These are phyloP conservation scores for Homarus gammarus DNA, from an alignment of 2,888 invertebrate genomes.

Conservation along the genomic window DNA sequence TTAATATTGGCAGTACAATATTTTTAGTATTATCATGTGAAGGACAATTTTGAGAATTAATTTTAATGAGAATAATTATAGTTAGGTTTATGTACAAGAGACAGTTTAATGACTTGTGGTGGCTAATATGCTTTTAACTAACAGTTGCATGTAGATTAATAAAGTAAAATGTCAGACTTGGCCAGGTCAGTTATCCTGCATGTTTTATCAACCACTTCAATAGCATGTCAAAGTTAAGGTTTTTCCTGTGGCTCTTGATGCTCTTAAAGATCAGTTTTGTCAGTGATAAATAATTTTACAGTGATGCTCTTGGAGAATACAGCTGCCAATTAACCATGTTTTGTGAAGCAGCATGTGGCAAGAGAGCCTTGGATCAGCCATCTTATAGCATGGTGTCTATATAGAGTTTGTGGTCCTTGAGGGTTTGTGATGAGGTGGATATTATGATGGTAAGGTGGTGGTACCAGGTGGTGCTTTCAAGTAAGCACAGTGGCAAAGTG, in stretches of 20 bases:
- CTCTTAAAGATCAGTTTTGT: neutral
- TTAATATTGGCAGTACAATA: neutral
- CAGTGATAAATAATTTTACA: neutral
- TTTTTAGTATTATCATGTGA: neutral
- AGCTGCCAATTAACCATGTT: neutral
- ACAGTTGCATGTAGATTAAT: neutral
- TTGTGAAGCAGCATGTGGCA: neutral
- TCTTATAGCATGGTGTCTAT: neutral
- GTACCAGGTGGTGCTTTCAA: neutral
- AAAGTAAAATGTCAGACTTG: neutral
- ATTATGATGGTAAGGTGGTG: constrained; percentile 1
- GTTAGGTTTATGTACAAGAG: too few relatives aligned
- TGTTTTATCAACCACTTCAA: neutral
- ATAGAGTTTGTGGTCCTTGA: neutral
- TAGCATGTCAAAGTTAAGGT: neutral
- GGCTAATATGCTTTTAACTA: neutral
- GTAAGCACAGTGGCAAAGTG: neutral
- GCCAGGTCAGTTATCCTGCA: neutral
- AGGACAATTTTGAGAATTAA: neutral
- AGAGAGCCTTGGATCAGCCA: neutral
- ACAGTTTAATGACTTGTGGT: neutral
- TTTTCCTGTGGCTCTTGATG: neutral
- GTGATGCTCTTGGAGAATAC: too few relatives aligned
- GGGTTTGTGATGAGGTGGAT: neutral
- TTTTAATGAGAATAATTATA: too few relatives aligned